Base-by-base conservation (phyloP, 2,888 invertebrate genomes). In the Drosophila tripunctata region DNA sequence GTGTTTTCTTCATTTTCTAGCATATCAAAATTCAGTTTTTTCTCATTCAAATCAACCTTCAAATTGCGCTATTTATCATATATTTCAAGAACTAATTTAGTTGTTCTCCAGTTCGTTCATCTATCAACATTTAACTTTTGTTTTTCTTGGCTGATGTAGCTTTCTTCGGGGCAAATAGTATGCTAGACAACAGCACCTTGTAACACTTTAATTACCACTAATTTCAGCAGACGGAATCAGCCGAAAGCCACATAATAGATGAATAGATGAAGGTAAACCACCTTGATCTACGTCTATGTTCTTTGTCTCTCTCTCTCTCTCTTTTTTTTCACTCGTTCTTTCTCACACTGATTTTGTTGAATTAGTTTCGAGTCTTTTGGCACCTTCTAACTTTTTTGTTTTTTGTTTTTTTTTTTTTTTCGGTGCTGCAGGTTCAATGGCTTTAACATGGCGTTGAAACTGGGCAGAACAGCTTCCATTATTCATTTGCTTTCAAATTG, bases 191-290 rank as follows among this genome's bases (percentile, higher is more conserved):
- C 40, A 61, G 71, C 63, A 79, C 79, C 80, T 83, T 83, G 80
- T 84, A 86, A 84, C 87, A 84, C 72, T 81, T 81, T 87, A 87
- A 81, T 87, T 87, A 63, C 69, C 63, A 64, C 72, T 84, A 84
- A 81, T 87, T 84, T 47, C 31, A 41, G 43, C 51, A 56, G 78
- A 45, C 63, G 36, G 50, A 40, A 43, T 4, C 35, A 31, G 35
- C 17, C 24, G 27, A 45, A 33, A 36, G 8, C 15, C 31, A 17
- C 10, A 27, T 12, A 33, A 27, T 19, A 21, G 8, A 36, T 10
- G 27, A 3, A 10, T 15, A 10, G 5, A 5, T 10, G 35, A 15
- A 36, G 48, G 35, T 48, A 48, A 36, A 36, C 7, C 48, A 60
- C 63, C 67, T 69, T 69, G 63, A 80, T 62, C 65, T 67, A 65